These are phyloP conservation scores for Lytechinus variegatus DNA, from an alignment of 35 echinoderm and acorn worm genomes.

Conservation along the genomic window DNA sequence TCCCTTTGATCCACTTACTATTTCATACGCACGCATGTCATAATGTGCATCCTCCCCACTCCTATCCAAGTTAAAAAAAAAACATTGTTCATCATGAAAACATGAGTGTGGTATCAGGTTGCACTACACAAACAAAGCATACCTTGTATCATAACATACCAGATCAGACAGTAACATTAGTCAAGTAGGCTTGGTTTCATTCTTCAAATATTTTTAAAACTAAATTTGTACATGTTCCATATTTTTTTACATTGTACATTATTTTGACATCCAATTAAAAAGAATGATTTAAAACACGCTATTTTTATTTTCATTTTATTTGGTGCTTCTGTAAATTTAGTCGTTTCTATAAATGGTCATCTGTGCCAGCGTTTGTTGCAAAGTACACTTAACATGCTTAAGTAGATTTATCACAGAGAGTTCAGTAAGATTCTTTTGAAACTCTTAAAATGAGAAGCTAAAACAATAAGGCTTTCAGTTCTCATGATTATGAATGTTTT, in stretches of 20 bases:
- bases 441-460: too few species aligned
- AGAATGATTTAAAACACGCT: neutral
- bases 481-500: neutral
- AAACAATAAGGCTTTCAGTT: too few species aligned
- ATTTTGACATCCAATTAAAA: neutral
- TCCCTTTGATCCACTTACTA: slow-evolving; percentile 45
- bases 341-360: too few species aligned
- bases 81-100: neutral
- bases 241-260: neutral
- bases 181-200: neutral
- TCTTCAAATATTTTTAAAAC: neutral
- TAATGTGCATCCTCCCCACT: neutral
- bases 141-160: neutral
- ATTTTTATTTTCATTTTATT: neutral
- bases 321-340: too few species aligned
- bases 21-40: slow-evolving; percentile 1
- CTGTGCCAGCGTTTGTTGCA: too few species aligned
- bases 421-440: too few species aligned
- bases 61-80: neutral
- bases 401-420: too few species aligned
- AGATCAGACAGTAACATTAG: neutral
- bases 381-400: too few species aligned
- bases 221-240: neutral
- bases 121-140: neutral
- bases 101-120: neutral